A percentile compares a stretch with the other conserved stretches of the same genome.
Conservation (phyloP, 2,888 invertebrate species). For the Dascillus cervinus region DNA sequence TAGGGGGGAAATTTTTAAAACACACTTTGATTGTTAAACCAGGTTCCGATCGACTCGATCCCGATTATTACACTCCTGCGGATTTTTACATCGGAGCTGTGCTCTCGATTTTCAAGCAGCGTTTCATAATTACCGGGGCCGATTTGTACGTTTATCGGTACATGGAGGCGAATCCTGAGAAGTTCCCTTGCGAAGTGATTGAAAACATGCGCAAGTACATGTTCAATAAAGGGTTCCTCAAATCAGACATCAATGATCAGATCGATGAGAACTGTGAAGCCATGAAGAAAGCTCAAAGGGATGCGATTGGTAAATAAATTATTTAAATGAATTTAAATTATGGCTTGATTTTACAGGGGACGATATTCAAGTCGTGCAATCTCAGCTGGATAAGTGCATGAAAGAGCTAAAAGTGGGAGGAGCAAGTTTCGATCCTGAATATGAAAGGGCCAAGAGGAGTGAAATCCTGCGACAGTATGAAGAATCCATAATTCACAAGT, state of each 20-base stretch:
- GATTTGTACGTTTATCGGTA: conserved; percentile 74
- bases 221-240: conserved; percentile 55
- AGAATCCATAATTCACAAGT: conserved; percentile 28
- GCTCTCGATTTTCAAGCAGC: conserved; percentile 64
- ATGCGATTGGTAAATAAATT: conserved; percentile 23
- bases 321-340: background rate
- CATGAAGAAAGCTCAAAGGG: conserved; percentile 31
- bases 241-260: conserved; percentile 47
- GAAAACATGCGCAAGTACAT: conserved; percentile 63
- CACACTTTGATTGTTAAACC: conserved; percentile 61
- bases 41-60: conserved; percentile 59
- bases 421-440: conserved; percentile 22
- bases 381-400: conserved; percentile 35
- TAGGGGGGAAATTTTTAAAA: conserved; percentile 68
- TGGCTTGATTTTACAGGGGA: conserved; percentile 10
- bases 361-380: conserved; percentile 22
- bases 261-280: conserved; percentile 31
- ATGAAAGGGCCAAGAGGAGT: conserved; percentile 23
- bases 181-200: conserved; percentile 60
- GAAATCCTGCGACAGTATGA: conserved; percentile 33
- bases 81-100: conserved; percentile 73
- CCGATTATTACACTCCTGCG: conserved; percentile 67
- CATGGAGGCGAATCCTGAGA: conserved; percentile 62
- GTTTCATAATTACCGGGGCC: conserved; percentile 69
- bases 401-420: conserved; percentile 24